Conservation (phyloP, 2,113 vertebrate genomes). For the Nothocercus julius region DNA sequence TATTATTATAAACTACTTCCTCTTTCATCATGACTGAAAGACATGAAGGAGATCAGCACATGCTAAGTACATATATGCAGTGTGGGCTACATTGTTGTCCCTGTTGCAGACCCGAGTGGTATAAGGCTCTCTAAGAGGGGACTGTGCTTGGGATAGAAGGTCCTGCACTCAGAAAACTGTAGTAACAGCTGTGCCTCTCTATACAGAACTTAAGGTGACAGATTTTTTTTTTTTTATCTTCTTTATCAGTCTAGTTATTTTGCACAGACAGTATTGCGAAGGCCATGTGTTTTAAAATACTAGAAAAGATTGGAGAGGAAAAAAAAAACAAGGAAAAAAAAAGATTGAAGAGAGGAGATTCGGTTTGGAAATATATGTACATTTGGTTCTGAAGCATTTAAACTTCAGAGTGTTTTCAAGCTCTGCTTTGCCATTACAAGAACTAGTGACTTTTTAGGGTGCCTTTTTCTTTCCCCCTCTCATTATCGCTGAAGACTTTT, state of each 20-base stretch:
- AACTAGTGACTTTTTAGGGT: not conserved
- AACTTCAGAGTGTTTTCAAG: not conserved
- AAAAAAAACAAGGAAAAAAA: not conserved
- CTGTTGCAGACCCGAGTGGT: not conserved
- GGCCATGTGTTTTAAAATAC: not conserved
- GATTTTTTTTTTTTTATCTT: not conserved
- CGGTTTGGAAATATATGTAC: not conserved
- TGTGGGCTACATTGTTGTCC: fast-evolving
- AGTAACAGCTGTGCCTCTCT: not conserved
- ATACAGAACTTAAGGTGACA: not conserved
- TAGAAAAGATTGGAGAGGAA: too few relatives aligned
- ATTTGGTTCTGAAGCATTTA: not conserved
- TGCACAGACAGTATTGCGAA: not conserved
- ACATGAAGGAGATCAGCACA: not conserved
- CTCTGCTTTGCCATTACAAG: not conserved
- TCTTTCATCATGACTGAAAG: not conserved
- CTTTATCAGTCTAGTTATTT: not conserved
- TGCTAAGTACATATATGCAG: not conserved
- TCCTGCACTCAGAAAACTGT: not conserved
- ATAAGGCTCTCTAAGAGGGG: not conserved
- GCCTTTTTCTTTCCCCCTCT: not conserved
- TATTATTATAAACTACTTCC: not conserved
- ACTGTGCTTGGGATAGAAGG: not conserved
- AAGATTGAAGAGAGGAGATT: not conserved
- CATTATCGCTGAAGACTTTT: too few relatives aligned